phyloP scores from a whole-genome alignment of 2,797 vertebrate genomes.

The Myripristis jacobus region DNA sequence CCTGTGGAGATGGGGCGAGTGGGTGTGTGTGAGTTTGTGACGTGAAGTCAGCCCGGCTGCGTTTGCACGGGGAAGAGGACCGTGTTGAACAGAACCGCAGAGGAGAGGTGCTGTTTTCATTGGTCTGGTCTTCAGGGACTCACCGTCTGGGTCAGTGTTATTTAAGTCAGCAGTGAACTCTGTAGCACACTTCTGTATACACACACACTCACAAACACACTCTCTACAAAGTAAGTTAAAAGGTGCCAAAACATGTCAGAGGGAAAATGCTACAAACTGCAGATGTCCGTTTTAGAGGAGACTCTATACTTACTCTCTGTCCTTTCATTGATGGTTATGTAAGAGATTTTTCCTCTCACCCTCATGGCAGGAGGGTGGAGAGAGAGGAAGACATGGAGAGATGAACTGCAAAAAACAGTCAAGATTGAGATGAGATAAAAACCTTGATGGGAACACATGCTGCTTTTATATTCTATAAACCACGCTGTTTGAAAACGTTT shows the following conservation, averaged over 20 bases:
- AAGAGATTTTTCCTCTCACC: constrained; percentile 14
- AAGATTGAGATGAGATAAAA: background rate
- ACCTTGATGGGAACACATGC: background rate
- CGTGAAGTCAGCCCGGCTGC: constrained; percentile 35
- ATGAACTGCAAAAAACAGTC: background rate
- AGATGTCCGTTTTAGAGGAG: constrained; percentile 3
- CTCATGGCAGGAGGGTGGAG: background rate
- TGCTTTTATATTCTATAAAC: background rate
- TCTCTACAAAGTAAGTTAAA: background rate
- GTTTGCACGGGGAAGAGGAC: constrained; percentile 63
- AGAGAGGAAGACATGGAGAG: background rate
- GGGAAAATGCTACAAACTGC: background rate
- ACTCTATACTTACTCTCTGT: constrained; percentile 20
- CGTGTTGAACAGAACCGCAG: constrained; percentile 52
- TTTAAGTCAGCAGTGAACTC: constrained; percentile 65
- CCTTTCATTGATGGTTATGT: constrained; percentile 34
- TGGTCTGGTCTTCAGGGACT: constrained; percentile 56
- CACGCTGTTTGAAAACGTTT: constrained; percentile 4
- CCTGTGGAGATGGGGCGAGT: constrained; percentile 40
- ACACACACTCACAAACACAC: background rate
- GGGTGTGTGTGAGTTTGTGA: constrained; percentile 40
- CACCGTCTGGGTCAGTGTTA: constrained; percentile 67
- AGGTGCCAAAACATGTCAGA: background rate
- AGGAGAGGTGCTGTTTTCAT: constrained; percentile 66
- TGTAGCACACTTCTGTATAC: constrained; percentile 2